phyloP scores from a whole-genome alignment of 1,140 invertebrate genomes.

The Ips typographus region DNA sequence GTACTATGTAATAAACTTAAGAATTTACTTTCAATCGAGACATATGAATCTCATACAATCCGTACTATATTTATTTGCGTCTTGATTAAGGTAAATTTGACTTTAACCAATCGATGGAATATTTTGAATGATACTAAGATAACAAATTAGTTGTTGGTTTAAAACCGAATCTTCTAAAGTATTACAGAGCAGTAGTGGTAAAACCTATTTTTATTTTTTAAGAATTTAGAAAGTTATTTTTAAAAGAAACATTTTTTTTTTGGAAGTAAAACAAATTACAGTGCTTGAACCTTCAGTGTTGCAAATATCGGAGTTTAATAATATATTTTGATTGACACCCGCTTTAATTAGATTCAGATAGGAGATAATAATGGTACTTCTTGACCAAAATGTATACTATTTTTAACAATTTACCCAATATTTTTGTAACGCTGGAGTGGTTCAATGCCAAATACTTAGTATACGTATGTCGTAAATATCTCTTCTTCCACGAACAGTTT shows the following conservation, averaged over 20 bases:
- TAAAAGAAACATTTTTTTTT: constrained; percentile 5
- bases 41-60: constrained; percentile 13
- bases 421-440: too few relatives aligned
- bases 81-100: constrained; percentile 8
- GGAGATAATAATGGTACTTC: too few relatives aligned
- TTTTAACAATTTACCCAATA: too few relatives aligned
- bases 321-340: neutral
- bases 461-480: constrained; percentile 54
- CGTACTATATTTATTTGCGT: constrained; percentile 26
- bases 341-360: too few relatives aligned
- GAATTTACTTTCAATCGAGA: neutral
- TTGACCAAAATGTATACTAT: too few relatives aligned
- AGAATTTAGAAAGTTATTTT: constrained; percentile 4
- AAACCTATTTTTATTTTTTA: constrained; percentile 29
- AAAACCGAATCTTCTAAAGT: constrained; percentile 37
- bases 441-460: constrained; percentile 36
- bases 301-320: neutral
- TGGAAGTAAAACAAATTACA: constrained; percentile 19
- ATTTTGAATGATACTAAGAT: constrained; percentile 20
- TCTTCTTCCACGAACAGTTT: constrained; percentile 53
- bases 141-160: constrained; percentile 39
- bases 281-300: constrained; percentile 6
- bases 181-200: constrained; percentile 37
- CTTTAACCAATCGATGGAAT: neutral
- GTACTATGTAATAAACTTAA: constrained; percentile 1